phyloP scores from a whole-genome alignment of 2,888 invertebrate species.

The Eilema caniola region DNA sequence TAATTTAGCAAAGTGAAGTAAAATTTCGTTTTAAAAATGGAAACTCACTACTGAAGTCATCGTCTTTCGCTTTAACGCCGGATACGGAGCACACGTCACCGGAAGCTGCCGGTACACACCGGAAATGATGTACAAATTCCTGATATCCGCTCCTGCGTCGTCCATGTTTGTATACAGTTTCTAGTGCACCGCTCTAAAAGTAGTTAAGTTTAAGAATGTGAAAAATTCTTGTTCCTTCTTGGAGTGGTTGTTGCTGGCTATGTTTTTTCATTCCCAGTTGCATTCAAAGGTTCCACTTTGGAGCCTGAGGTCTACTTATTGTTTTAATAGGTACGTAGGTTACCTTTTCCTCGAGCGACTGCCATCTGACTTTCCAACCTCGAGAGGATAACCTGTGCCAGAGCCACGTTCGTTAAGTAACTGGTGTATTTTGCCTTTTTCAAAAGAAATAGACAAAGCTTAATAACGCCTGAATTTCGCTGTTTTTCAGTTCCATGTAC shows the following conservation, averaged over 20 bases:
- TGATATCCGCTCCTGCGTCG: constrained; percentile 70
- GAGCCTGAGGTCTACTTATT: no score
- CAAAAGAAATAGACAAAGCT: no score
- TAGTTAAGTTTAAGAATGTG: not conserved
- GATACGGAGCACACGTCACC: constrained; percentile 61
- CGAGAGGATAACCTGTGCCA: no score
- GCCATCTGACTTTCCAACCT: no score
- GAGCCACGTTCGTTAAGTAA: no score
- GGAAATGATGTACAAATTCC: constrained; percentile 82
- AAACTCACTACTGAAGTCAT: constrained; percentile 35
- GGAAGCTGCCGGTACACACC: constrained; percentile 75
- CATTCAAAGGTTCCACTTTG: no score
- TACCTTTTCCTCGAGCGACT: no score
- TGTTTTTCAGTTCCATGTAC: no score
- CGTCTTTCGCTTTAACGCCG: constrained; percentile 44
- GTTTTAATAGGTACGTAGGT: no score
- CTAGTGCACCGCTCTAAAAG: constrained; percentile 13
- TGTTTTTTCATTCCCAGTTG: no score
- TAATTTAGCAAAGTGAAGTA: not conserved
- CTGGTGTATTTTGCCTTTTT: no score
- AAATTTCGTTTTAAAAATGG: constrained; percentile 23
- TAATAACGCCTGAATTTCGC: no score
- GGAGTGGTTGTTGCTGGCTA: not conserved
- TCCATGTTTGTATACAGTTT: constrained; percentile 52
- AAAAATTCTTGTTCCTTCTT: not conserved